Evolutionary conservation across 2,888 invertebrate genomes (phyloP).

Genomic region (Lottia gigantea): DNA sequence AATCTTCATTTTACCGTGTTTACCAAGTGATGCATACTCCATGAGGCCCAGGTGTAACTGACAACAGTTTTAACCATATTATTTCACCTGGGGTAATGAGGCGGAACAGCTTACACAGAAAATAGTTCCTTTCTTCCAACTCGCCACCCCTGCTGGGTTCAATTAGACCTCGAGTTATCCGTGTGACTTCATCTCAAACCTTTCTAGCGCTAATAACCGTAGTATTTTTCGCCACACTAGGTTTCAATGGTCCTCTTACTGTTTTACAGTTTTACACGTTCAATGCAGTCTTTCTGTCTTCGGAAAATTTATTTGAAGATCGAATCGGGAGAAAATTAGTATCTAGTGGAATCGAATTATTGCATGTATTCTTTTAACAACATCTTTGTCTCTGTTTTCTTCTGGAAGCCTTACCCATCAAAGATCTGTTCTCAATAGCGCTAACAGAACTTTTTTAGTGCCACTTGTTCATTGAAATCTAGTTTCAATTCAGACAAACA

Average conservation of each 20-base stretch:
- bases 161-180: conserved; percentile 1
- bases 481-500: too few species aligned
- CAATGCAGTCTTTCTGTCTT: too few species aligned
- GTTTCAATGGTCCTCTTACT: not conserved
- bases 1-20: not conserved
- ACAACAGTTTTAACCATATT: not conserved
- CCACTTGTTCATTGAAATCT: too few species aligned
- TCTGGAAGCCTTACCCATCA: too few species aligned
- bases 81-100: not conserved
- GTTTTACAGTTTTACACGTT: too few species aligned
- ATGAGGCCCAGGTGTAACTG: not conserved
- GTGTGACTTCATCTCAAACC: conserved; percentile 2
- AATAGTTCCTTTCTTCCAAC: conserved; percentile 8
- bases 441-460: too few species aligned
- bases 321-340: too few species aligned
- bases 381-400: too few species aligned
- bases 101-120: conserved; percentile 3
- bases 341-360: too few species aligned
- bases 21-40: not conserved
- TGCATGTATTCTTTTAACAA: too few species aligned
- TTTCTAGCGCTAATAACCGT: conserved; percentile 2
- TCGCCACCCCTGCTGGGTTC: not conserved
- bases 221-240: conserved; percentile 1
- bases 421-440: too few species aligned
- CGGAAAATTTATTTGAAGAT: too few species aligned